Conservation (phyloP, 2,113 vertebrate genomes). For the Pygoscelis antarcticus region DNA sequence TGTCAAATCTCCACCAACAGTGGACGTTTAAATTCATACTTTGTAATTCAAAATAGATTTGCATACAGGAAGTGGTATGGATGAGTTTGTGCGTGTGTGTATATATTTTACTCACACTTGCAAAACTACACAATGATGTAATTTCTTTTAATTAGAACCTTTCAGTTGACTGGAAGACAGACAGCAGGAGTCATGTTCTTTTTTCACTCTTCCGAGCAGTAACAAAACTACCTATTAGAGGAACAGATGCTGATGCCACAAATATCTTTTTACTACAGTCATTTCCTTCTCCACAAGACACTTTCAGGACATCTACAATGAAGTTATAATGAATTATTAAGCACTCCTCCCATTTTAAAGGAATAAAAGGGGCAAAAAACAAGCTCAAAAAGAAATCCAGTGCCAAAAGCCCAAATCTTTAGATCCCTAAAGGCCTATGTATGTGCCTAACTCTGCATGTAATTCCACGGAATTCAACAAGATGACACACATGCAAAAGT, state of each 20-base stretch:
- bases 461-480: not conserved
- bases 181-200: slow-evolving; percentile 28
- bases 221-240: slow-evolving; percentile 30
- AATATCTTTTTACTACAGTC: slow-evolving; percentile 26
- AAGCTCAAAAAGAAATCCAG: not conserved
- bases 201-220: slow-evolving; percentile 19
- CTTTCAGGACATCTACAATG: not conserved
- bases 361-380: not conserved
- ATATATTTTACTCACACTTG: slow-evolving; percentile 23
- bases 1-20: not conserved
- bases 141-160: slow-evolving; percentile 41
- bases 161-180: slow-evolving; percentile 34
- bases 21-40: not conserved
- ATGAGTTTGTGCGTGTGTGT: not conserved
- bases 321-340: slow-evolving; percentile 11
- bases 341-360: not conserved
- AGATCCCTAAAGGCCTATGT: not conserved
- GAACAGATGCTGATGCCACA: slow-evolving; percentile 17
- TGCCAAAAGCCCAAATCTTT: not conserved
- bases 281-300: not conserved
- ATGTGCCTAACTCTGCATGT: not conserved
- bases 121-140: slow-evolving; percentile 24
- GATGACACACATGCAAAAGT: not conserved
- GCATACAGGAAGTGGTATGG: slow-evolving; percentile 10
- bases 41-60: slow-evolving; percentile 32